Conservation (phyloP, 2,113 vertebrate genomes). For the Acrocephalus arundinaceus region DNA sequence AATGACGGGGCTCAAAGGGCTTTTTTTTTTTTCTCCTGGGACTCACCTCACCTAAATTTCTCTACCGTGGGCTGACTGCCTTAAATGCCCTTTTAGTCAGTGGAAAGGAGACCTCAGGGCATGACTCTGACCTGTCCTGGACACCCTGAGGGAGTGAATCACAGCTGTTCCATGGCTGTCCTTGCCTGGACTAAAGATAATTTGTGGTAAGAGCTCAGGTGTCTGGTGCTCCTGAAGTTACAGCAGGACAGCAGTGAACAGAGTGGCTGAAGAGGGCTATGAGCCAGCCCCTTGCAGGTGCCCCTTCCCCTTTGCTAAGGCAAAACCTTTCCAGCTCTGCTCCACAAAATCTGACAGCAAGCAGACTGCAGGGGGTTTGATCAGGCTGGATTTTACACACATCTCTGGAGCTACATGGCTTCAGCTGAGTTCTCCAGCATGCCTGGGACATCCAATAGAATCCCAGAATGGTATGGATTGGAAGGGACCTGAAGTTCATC, state of each 20-base stretch:
- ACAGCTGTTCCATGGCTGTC: not conserved
- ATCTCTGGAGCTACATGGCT: not conserved
- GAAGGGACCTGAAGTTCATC: not conserved
- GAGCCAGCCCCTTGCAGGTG: not conserved
- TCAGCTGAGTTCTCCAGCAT: accelerated
- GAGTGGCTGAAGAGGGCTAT: accelerated
- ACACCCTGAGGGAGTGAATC: not conserved
- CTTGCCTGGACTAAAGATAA: not conserved
- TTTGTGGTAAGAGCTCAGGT: not conserved
- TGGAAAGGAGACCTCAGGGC: not conserved
- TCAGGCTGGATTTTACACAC: not conserved
- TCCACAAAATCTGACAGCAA: not conserved
- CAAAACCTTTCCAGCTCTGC: not conserved
- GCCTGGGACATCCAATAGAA: not conserved
- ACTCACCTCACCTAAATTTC: not conserved
- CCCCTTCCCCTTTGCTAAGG: not conserved
- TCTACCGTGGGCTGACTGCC: not conserved
- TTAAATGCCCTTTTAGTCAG: not conserved
- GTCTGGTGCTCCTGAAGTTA: not conserved
- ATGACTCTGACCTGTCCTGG: not conserved
- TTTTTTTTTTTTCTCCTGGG: not conserved
- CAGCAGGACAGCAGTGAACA: not conserved
- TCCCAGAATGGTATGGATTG: not conserved
- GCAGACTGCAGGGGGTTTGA: accelerated
- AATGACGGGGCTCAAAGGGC: not conserved